Base-by-base conservation (phyloP, 1,140 invertebrate species). In the Anadara kagoshimensis region DNA sequence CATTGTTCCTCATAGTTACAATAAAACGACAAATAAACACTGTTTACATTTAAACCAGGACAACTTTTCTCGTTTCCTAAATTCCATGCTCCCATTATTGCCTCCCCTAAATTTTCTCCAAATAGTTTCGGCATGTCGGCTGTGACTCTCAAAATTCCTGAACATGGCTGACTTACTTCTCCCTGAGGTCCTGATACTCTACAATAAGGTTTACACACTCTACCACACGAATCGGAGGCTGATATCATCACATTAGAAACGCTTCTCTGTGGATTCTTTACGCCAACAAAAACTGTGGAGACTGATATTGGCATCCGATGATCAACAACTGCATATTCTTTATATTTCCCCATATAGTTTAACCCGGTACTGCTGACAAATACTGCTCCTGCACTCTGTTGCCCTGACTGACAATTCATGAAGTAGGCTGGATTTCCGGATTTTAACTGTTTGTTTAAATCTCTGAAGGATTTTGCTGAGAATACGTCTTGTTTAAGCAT, bases 311-410 rank as follows among this genome's bases (percentile, higher is more conserved):
- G 81, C 49, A 83, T 69, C 20, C 85, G 68, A 54, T 74, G 77
- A 47, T 86, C 85, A 12, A 85, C 72, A 53, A 86, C 83, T 26
- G 85, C 77, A n/a, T 82, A 83, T 49, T 85, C 85, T 56, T 83
- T 84, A 63, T 86, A 86, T n/a, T 45, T 61, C 26, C 85, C 85
- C 20, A 83, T 76, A 57, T 86, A 86, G 63, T 84, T 84, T n/a
- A 85, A 54, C 8, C 85, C 85, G 29, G 72, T 70, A 22, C 83
- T 83, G 53, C 78, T 76, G 22, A 86, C 66, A 51, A 80, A 86
- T 36, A 86, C 78, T 12, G 73, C 73, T 7, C 81, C 82, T 5
- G 77, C 75, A 18, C 73, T 69, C 24, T 66, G 29, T n/a, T 73
- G 22, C 45, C 70, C 26, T 29, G 67, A 59, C 62, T 71, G 26